phyloP scores from a whole-genome alignment of 1,140 invertebrate genomes.

The Cotesia typhae region DNA sequence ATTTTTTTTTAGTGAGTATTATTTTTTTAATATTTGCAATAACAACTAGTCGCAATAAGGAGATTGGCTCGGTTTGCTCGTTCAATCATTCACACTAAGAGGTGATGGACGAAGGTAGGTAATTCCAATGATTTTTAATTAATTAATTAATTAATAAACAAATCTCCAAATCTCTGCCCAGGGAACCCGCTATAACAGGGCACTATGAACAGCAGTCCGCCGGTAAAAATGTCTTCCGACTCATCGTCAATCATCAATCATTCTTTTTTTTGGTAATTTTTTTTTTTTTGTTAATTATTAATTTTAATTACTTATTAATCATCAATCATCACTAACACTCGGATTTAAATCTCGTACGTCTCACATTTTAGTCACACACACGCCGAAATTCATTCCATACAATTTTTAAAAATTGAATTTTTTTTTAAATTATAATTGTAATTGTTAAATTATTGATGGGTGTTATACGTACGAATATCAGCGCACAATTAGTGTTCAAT shows the following conservation, averaged over 20 bases:
- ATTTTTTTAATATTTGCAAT: not conserved
- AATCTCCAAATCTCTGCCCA: constrained; percentile 58
- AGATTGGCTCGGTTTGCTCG: constrained; percentile 25
- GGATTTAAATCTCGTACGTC: constrained; percentile 30
- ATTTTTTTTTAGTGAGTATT: too few relatives aligned
- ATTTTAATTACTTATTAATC: constrained; percentile 34
- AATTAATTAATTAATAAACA: not conserved
- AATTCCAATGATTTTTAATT: not conserved
- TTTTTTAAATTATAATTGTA: too few relatives aligned
- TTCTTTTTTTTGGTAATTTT: constrained; percentile 47
- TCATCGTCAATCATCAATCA: constrained; percentile 51
- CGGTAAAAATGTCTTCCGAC: constrained; percentile 62
- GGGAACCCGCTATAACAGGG: constrained; percentile 65
- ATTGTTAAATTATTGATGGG: too few relatives aligned
- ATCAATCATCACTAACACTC: constrained; percentile 33
- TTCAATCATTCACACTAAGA: constrained; percentile 1
- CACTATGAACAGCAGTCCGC: constrained; percentile 66
- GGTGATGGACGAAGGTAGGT: constrained; percentile 4
- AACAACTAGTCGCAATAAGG: constrained; percentile 19
- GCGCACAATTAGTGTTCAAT: too few relatives aligned
- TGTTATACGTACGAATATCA: too few relatives aligned
- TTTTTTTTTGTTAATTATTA: constrained; percentile 38
- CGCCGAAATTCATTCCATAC: too few relatives aligned
- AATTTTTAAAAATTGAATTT: too few relatives aligned
- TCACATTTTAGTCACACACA: too few relatives aligned